phyloP scores from a whole-genome alignment of 2,888 invertebrate species.

The Petrophora chlorosata region DNA sequence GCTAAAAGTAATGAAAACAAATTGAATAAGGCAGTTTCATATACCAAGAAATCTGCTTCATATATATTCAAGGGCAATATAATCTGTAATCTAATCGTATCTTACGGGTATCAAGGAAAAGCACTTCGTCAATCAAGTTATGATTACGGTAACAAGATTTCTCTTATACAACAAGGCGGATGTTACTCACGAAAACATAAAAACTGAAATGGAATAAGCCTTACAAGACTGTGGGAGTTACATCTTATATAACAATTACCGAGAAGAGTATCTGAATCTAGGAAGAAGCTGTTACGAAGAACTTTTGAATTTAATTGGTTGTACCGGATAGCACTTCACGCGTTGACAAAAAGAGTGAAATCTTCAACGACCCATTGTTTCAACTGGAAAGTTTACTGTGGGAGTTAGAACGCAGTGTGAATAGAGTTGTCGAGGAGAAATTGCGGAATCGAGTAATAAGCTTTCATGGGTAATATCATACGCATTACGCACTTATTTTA shows the following conservation, averaged over 20 bases:
- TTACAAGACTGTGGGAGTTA: conserved; percentile 43
- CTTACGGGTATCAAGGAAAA: conserved; percentile 29
- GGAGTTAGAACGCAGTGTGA: conserved; percentile 55
- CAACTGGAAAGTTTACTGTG: conserved; percentile 73
- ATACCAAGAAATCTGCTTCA: not conserved
- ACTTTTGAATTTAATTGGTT: conserved; percentile 63
- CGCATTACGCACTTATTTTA: conserved; percentile 1
- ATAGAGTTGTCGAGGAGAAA: conserved; percentile 59
- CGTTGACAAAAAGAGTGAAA: conserved; percentile 81
- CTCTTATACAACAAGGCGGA: conserved; percentile 28
- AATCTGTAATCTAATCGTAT: conserved; percentile 17
- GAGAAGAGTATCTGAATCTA: conserved; percentile 45
- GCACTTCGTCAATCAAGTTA: conserved; percentile 18
- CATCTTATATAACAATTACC: conserved; percentile 47
- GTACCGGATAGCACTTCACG: conserved; percentile 50
- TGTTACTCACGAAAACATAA: conserved; percentile 28
- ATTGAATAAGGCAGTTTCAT: not conserved
- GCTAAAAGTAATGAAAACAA: conserved; percentile 1
- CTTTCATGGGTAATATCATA: conserved; percentile 46
- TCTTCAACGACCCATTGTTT: conserved; percentile 74
- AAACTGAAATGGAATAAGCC: conserved; percentile 24
- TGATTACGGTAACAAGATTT: conserved; percentile 20
- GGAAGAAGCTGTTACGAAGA: conserved; percentile 61
- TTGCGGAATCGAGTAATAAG: conserved; percentile 61
- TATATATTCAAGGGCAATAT: conserved; percentile 7